phyloP scores from a whole-genome alignment of 1,140 invertebrate genomes.

The Cydia amplana region DNA sequence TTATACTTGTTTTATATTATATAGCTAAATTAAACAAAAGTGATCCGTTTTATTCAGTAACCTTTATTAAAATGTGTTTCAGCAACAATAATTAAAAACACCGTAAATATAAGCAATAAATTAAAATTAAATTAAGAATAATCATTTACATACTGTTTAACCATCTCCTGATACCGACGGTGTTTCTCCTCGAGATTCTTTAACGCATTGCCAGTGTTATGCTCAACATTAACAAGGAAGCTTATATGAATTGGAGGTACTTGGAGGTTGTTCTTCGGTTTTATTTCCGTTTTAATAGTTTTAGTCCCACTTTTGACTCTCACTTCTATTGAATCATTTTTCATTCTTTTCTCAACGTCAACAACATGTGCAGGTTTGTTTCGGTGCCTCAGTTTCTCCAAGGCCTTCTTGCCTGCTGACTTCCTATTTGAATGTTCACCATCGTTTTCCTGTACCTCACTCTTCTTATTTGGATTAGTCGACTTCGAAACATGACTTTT shows the following conservation, averaged over 20 bases:
- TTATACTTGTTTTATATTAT: too few relatives aligned
- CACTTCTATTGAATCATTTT: conserved; percentile 27
- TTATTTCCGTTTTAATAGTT: conserved; percentile 41
- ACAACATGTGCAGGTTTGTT: not conserved
- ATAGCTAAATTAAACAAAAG: not conserved
- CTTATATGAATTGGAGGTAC: conserved; percentile 58
- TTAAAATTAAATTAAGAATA: not conserved
- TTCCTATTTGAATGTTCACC: conserved; percentile 19
- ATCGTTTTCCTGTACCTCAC: conserved; percentile 36
- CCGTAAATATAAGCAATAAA: not conserved
- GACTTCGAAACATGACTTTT: conserved; percentile 48
- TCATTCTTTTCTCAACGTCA: conserved; percentile 27
- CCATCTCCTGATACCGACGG: conserved; percentile 65
- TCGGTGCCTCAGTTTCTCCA: not conserved
- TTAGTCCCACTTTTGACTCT: conserved; percentile 44
- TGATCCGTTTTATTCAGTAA: not conserved
- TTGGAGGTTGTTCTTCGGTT: conserved; percentile 13
- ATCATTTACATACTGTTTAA: conserved; percentile 46
- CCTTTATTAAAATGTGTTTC: not conserved
- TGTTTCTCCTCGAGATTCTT: conserved; percentile 71
- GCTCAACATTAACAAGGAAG: conserved; percentile 63
- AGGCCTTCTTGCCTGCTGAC: conserved; percentile 10
- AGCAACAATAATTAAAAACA: not conserved
- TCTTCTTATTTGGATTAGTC: conserved; percentile 40
- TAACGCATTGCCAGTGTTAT: conserved; percentile 55